Base-by-base conservation (phyloP, 2,888 invertebrate genomes). In the Beris morrisii region DNA sequence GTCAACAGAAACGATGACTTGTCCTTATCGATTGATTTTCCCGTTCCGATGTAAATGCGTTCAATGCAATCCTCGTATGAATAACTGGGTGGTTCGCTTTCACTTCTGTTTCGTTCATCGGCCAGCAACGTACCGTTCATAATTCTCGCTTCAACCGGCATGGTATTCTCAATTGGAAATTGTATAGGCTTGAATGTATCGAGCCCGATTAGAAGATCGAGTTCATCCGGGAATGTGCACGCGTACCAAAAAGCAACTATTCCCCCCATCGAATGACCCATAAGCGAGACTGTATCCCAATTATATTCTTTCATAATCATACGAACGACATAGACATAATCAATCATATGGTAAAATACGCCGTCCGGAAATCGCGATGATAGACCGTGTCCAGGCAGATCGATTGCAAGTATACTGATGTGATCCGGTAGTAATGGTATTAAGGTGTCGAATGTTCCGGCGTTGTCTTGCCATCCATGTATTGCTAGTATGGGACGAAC, bases 381-480 rank as follows among this genome's bases (percentile, higher is more conserved):
- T 5, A 84, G 73, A 0, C 91, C 91, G 78, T 91, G 89, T 0
- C 91, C 89, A 11, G 89, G 89, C 12, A 87, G 80, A 77, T 90
- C 90, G 9, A 90, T 78, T 0, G 89, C 86, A 4, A 91, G 76
- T 67, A 85, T 81, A 3, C 85, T 81, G 7, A 82, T 73, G 58
- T 83, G 75, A 31, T 81, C 75, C 15, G 82, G 78, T 28, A 92
- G 76, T 64, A 86, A 75, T 0, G 89, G 88, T 22, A 86, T 84
- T 44, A 92, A 74, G 0, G 85, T 83, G 78, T 91, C 89, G 82
- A 86, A 92, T 0, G 88, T 85, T 13, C 88, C 88, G 4, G 90
- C 88, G 76, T 91, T 92, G 76, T 92, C 92, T 78, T 87, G 88
- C 90, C 90, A 90, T 0, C 94, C 94, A 74, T 94, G 94, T 53